phyloP scores from a whole-genome alignment of 2,113 vertebrate genomes.

The Ophthalmotilapia sp. region DNA sequence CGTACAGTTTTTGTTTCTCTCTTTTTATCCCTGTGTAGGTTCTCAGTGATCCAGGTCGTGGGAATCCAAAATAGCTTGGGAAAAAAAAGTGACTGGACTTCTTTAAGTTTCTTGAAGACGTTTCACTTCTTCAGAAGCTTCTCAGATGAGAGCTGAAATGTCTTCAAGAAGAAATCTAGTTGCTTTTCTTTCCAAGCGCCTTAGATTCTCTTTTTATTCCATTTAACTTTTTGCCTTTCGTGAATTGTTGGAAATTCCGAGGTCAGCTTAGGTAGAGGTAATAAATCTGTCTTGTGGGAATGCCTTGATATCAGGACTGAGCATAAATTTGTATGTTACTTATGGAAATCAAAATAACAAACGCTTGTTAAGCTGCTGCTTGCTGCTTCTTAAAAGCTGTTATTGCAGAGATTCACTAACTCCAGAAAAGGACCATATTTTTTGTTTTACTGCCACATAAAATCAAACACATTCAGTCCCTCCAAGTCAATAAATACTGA shows the following conservation, averaged over 20 bases:
- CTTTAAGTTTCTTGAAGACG: neutral
- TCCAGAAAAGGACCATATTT: neutral
- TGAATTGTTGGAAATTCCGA: slow-evolving; percentile 34
- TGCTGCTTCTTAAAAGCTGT: neutral
- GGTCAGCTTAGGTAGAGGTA: slow-evolving; percentile 20
- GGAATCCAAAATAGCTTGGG: neutral
- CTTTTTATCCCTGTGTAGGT: neutral
- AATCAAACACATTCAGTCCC: neutral
- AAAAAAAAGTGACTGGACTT: neutral
- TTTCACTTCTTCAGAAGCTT: neutral
- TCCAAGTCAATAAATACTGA: neutral
- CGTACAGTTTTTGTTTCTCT: neutral
- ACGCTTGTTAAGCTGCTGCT: neutral
- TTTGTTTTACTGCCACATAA: neutral
- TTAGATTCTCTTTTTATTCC: neutral
- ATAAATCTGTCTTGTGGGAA: slow-evolving; percentile 65
- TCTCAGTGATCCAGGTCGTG: neutral
- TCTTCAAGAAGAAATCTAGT: neutral
- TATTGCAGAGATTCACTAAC: neutral
- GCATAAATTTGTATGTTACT: slow-evolving; percentile 39
- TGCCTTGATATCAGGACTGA: slow-evolving; percentile 26
- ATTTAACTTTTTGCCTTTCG: slow-evolving; percentile 3
- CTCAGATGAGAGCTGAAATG: neutral
- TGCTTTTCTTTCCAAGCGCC: neutral
- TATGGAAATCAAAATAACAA: slow-evolving; percentile 12